Evolutionary conservation across 2,113 vertebrate species (phyloP), one percentile per base, ranked within the genome.

Genomic region (Pelmatolapia mariae): DNA sequence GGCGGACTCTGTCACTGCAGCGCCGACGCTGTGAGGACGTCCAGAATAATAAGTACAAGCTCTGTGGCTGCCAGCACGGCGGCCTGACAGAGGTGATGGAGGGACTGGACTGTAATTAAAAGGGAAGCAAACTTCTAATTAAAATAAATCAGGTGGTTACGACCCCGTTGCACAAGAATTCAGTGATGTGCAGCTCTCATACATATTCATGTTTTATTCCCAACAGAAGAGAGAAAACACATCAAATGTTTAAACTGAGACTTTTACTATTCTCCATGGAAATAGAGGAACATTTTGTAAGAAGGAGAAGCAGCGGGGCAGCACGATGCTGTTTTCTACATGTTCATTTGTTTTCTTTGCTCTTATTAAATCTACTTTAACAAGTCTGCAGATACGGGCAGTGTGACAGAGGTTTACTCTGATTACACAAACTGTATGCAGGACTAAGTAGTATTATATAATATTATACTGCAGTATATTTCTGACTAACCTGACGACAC

Each of bases 301-400:
- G 26, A 0, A 29, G 24, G 12, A 57, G 56, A 10, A 16, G 5
- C 56, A 16, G 24, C 13, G 3, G 26, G 5, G 56, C 56, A 61
- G 8, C 56, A 18, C 56, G 15, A 59, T 7, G 22, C 24, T 3
- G 24, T 57, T 57, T 57, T 15, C 24, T 15, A 26, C 24, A 57
- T 18, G 24, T 57, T 57, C 56, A 59, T 18, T 1, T 16, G 26
- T 5, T 59, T 59, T 31, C 15, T 59, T 59, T 59, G 5, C 26
- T 31, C 56, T 59, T 3, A 59, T 59, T 59, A 59, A 59, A 59
- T 59, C 26, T 59, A 31, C 57, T 59, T 59, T 18, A 59, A 59
- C 13, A 31, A 18, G 56, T 59, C 18, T 59, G 56, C 56, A 59
- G 1, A 59, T 59, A 18, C 0, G 8, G 0, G 24, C 13, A 59